These are phyloP conservation scores for Fundulus diaphanus DNA, from an alignment of 2,797 vertebrate species.

Conservation along the genomic window DNA sequence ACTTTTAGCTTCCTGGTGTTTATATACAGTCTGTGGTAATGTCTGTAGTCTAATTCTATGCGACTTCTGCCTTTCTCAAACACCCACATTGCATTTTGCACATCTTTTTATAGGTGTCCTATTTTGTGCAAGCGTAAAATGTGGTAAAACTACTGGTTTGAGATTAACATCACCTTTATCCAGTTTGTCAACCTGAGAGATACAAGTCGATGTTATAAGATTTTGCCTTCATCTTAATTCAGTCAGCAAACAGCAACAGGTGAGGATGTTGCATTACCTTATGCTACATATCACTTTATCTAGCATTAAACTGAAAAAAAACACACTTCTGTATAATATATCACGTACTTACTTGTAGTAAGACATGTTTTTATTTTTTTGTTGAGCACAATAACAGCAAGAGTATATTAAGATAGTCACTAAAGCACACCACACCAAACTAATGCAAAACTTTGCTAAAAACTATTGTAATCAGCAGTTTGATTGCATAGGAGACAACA, in stretches of 20 bases:
- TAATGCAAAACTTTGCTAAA: neutral
- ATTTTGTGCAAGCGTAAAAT: too few relatives aligned
- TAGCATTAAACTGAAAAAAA: too few relatives aligned
- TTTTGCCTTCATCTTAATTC: too few relatives aligned
- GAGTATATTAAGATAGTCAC: neutral
- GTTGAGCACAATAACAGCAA: neutral
- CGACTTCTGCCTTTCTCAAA: neutral
- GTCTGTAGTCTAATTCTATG: neutral
- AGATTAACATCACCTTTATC: too few relatives aligned
- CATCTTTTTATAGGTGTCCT: neutral
- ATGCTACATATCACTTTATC: too few relatives aligned
- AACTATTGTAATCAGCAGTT: neutral
- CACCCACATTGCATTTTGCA: neutral
- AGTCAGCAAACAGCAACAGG: too few relatives aligned
- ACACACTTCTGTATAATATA: too few relatives aligned
- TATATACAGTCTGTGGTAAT: neutral
- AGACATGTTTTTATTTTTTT: neutral
- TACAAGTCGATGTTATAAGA: too few relatives aligned
- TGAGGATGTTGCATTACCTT: too few relatives aligned
- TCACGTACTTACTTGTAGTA: too few relatives aligned
- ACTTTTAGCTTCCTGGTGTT: conserved; percentile 2
- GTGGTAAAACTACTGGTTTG: too few relatives aligned
- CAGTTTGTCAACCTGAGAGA: too few relatives aligned
- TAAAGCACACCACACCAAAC: neutral
- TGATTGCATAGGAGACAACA: neutral